Evolutionary conservation across 2,888 invertebrate genomes (phyloP).

Genomic region (Trichogramma dendrolimi): DNA sequence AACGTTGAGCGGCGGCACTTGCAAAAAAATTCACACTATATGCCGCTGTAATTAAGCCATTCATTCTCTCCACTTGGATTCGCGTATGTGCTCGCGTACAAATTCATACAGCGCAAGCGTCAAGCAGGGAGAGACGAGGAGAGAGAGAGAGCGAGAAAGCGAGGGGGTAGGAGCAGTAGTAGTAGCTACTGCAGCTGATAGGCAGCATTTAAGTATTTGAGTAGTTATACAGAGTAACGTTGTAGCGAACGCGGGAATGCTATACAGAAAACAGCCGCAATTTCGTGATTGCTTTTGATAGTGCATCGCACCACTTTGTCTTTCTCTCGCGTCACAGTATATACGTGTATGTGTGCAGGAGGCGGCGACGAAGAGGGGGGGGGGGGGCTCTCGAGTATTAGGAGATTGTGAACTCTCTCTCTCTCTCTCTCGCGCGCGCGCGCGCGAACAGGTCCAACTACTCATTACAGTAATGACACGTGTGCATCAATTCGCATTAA

Average conservation of each 20-base stretch:
- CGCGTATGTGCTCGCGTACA: no score
- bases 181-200: slow-evolving; percentile 6
- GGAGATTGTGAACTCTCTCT: slow-evolving; percentile 15
- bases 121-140: no score
- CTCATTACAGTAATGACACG: slow-evolving; percentile 52
- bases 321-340: slow-evolving; percentile 33
- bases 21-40: no score
- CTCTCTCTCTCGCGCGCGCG: no score
- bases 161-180: no score
- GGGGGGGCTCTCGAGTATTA: slow-evolving; percentile 13
- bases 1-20: no score
- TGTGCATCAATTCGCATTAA: slow-evolving; percentile 51
- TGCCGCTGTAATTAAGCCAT: no score
- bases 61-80: no score
- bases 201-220: neutral
- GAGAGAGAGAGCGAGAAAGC: no score
- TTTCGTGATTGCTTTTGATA: slow-evolving; percentile 50
- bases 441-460: slow-evolving; percentile 43
- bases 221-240: no score
- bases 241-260: slow-evolving; percentile 11
- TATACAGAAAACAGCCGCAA: slow-evolving; percentile 35
- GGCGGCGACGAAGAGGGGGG: no score
- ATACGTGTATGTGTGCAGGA: slow-evolving; percentile 22
- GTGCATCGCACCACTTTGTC: slow-evolving; percentile 40
- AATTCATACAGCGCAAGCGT: no score